These are phyloP conservation scores for Mus caroli DNA, from an alignment of 2,797 vertebrate species.

Conservation along the genomic window DNA sequence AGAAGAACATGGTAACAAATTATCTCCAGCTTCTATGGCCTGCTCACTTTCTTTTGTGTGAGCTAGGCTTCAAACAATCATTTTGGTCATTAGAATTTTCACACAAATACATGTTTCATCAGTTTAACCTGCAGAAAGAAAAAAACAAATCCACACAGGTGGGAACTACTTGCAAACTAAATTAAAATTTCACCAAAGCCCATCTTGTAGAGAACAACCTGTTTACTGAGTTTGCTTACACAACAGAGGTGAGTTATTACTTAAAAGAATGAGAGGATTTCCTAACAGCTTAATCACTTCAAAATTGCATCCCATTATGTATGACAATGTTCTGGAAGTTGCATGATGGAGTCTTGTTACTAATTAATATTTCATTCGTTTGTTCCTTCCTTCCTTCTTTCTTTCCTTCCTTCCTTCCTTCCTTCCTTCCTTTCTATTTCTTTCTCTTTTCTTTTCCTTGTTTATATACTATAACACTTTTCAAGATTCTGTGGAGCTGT, in stretches of 20 bases:
- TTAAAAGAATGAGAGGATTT: neutral
- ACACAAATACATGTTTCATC: neutral
- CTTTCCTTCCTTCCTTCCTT: no score
- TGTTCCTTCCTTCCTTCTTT: no score
- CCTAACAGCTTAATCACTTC: neutral
- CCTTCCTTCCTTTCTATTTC: neutral
- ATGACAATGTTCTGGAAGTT: neutral
- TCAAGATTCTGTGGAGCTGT: neutral
- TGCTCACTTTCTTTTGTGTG: neutral
- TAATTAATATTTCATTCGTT: neutral
- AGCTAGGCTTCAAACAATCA: neutral
- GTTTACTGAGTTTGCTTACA: no score
- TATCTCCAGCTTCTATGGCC: neutral
- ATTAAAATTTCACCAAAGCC: neutral
- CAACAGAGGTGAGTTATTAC: neutral
- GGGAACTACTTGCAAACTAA: neutral
- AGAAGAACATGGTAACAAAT: neutral
- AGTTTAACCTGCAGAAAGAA: neutral
- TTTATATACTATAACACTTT: neutral
- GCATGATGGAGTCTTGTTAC: neutral
- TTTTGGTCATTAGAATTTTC: slow-evolving; percentile 38
- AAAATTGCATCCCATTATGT: neutral
- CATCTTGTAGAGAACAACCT: neutral
- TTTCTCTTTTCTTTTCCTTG: neutral
- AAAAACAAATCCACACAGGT: neutral